Conservation (phyloP, 2,888 invertebrate species). For the Chaetogeoica ovagalla region DNA sequence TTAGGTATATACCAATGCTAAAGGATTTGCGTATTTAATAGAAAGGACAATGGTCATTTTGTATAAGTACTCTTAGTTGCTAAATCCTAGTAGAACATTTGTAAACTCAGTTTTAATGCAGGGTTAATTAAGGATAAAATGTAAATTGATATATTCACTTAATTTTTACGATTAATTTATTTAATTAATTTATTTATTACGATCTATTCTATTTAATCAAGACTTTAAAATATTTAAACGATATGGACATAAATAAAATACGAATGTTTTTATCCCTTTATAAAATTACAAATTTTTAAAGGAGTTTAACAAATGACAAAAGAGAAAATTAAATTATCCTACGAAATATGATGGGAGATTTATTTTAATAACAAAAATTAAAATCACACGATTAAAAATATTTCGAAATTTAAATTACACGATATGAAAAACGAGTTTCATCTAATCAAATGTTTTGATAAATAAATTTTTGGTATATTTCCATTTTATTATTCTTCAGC, state of each 20-base stretch:
- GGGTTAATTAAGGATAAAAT: slow-evolving; percentile 32
- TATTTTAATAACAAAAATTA: no score
- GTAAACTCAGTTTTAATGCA: slow-evolving; percentile 9
- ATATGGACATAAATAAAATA: not conserved
- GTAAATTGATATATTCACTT: slow-evolving; percentile 29
- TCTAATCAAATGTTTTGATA: no score
- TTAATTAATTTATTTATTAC: slow-evolving; percentile 26
- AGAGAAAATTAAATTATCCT: no score
- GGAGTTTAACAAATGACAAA: no score
- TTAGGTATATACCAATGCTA: not conserved
- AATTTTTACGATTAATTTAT: slow-evolving; percentile 30
- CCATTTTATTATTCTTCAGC: no score
- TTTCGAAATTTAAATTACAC: no score
- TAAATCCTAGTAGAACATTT: slow-evolving; percentile 18
- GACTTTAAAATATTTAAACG: slow-evolving; percentile 12
- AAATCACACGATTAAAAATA: no score
- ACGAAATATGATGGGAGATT: no score
- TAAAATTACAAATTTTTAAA: no score
- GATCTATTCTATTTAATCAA: slow-evolving; percentile 24
- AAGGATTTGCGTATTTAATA: slow-evolving; percentile 28
- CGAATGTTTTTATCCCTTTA: no score
- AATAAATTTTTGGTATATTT: no score
- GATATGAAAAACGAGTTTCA: no score
- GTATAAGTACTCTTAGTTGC: slow-evolving; percentile 20
- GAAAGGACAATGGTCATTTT: slow-evolving; percentile 4